Evolutionary conservation across 2,797 vertebrate genomes (phyloP).

Genomic region (Ceyx erithaca): DNA sequence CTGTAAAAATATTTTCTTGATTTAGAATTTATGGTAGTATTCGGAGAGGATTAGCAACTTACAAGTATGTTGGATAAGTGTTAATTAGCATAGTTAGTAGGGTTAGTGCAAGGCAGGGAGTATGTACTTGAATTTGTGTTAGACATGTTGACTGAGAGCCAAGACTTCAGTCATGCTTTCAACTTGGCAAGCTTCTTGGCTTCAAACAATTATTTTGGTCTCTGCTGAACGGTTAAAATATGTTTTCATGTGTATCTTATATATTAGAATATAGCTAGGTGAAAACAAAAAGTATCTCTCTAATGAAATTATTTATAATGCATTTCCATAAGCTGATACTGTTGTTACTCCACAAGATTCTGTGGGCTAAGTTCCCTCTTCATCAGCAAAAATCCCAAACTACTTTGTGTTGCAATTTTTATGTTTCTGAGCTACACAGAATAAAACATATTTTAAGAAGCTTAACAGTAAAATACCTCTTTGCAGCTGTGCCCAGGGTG

Average conservation of each 20-base stretch:
- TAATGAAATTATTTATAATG: neutral
- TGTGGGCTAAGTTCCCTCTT: neutral
- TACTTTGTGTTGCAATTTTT: neutral
- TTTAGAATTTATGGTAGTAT: neutral
- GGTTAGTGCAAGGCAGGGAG: neutral
- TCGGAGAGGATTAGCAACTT: conserved; percentile 9
- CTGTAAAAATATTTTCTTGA: neutral
- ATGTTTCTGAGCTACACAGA: neutral
- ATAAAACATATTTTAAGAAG: neutral
- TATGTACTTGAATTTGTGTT: neutral
- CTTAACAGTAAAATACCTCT: neutral
- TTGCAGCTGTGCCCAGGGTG: neutral
- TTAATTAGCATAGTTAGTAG: neutral
- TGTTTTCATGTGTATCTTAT: neutral
- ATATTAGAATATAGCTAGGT: neutral
- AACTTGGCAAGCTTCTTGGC: neutral
- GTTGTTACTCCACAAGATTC: neutral
- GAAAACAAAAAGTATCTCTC: neutral
- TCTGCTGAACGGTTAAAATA: neutral
- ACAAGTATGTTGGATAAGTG: neutral
- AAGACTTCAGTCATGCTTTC: neutral
- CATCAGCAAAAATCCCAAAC: neutral
- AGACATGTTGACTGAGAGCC: neutral
- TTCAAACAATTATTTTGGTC: neutral
- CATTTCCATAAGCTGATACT: neutral